Conservation (phyloP, 1,140 invertebrate species). For the Alviniconcha marisindica region DNA sequence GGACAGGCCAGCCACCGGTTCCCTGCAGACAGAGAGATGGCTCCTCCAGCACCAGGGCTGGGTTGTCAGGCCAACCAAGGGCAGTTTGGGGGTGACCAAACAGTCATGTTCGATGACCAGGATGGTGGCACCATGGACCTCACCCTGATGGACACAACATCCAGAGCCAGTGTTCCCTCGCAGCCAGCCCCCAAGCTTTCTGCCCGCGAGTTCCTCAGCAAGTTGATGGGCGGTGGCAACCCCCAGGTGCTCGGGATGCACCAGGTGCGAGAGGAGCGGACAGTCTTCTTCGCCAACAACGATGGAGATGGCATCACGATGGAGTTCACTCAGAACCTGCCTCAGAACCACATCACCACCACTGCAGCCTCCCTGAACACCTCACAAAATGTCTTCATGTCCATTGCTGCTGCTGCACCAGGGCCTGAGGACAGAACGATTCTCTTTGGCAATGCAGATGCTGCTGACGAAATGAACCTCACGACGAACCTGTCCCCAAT, state of each 20-base stretch:
- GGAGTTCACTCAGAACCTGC: conserved; percentile 15
- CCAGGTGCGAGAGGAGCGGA: conserved; percentile 1
- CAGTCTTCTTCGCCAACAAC: not conserved
- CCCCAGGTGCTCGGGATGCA: too few species aligned
- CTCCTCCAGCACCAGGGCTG: not conserved
- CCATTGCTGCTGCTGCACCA: too few species aligned
- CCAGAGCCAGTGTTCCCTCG: not conserved
- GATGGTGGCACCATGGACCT: conserved; percentile 22
- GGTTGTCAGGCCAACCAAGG: not conserved
- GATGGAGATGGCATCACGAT: not conserved
- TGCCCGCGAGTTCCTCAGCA: conserved; percentile 4
- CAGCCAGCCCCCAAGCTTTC: not conserved
- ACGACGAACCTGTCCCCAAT: not conserved
- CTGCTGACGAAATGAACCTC: not conserved
- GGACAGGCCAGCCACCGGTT: not conserved
- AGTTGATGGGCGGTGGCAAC: not conserved
- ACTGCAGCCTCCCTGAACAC: too few species aligned
- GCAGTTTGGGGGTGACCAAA: too few species aligned
- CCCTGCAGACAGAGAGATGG: not conserved
- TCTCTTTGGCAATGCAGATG: not conserved
- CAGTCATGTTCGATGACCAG: conserved; percentile 1
- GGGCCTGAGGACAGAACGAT: not conserved
- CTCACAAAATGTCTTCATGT: too few species aligned
- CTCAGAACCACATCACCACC: not conserved
- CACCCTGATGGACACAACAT: not conserved